These are phyloP conservation scores for Malurus alboscapulatus DNA, from an alignment of 2,113 vertebrate species.

Conservation along the genomic window DNA sequence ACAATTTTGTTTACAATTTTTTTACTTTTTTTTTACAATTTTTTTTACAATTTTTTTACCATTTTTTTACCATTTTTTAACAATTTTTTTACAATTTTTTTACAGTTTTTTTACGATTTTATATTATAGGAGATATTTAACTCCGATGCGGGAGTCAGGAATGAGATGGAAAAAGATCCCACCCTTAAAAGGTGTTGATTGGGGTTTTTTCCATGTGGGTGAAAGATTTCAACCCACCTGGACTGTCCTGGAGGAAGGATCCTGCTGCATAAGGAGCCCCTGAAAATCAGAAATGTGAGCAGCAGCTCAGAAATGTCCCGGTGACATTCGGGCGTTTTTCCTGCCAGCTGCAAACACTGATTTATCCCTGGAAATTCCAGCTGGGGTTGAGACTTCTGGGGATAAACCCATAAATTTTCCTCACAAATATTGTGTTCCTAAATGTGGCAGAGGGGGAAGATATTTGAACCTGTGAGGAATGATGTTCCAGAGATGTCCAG, in stretches of 20 bases:
- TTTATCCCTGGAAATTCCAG: neutral
- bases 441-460: fast-evolving
- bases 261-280: neutral
- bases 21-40: no score
- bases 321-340: neutral
- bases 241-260: neutral
- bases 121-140: slow-evolving; percentile 63
- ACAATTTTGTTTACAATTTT: neutral
- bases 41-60: no score
- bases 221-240: neutral
- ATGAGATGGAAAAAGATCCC: neutral
- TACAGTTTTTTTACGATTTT: slow-evolving; percentile 22
- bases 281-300: neutral
- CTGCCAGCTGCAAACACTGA: neutral
- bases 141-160: slow-evolving; percentile 34
- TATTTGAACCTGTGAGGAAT: fast-evolving
- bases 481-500: fast-evolving
- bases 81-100: no score
- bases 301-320: neutral
- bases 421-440: fast-evolving
- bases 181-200: neutral
- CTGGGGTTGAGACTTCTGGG: fast-evolving
- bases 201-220: neutral
- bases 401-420: fast-evolving
- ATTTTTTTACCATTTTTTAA: no score